Conservation (phyloP, 2,113 vertebrate species). For the Siphamia tubifer region DNA sequence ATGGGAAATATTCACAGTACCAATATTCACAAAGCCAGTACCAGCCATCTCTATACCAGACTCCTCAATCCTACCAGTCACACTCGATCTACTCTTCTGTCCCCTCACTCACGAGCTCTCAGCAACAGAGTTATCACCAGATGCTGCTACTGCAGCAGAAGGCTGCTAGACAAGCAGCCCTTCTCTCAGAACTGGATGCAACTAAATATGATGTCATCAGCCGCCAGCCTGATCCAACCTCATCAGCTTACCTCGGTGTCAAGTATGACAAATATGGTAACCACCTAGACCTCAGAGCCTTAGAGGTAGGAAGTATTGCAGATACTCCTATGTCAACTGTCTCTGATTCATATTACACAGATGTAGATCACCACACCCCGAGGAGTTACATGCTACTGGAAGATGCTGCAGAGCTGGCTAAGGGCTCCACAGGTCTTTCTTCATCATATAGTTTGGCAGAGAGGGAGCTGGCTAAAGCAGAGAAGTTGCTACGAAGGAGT, state of each 20-base stretch:
- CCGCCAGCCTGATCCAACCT: conserved; percentile 88
- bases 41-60: conserved; percentile 89
- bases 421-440: conserved; percentile 85
- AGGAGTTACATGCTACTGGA: conserved; percentile 94
- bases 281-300: conserved; percentile 89
- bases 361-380: conserved; percentile 91
- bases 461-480: conserved; percentile 93
- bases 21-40: conserved; percentile 90
- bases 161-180: conserved; percentile 85
- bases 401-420: conserved; percentile 94
- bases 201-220: conserved; percentile 96
- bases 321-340: conserved; percentile 92
- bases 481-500: conserved; percentile 85
- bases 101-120: conserved; percentile 88
- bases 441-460: conserved; percentile 92
- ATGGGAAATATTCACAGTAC: conserved; percentile 92
- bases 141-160: conserved; percentile 95
- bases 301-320: conserved; percentile 90
- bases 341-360: conserved; percentile 95
- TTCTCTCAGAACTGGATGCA: conserved; percentile 89
- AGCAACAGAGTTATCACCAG: conserved; percentile 90
- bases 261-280: conserved; percentile 95
- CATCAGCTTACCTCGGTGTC: conserved; percentile 88
- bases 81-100: conserved; percentile 93
- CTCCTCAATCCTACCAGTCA: conserved; percentile 91